These are phyloP conservation scores for Ellobius talpinus DNA, from an alignment of 2,113 vertebrate genomes.

Conservation along the genomic window DNA sequence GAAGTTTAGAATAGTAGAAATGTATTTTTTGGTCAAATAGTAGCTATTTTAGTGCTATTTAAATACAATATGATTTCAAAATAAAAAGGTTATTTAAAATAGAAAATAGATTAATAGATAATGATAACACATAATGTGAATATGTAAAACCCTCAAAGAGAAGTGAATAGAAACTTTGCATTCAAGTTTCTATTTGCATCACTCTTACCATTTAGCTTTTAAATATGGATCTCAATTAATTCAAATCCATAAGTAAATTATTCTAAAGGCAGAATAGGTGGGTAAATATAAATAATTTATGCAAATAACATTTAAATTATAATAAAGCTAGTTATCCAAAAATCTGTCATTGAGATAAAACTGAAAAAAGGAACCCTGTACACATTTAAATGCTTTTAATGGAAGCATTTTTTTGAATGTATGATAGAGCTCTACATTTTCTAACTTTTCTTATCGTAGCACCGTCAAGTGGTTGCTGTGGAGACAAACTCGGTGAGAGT, in stretches of 20 bases:
- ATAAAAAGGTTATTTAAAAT: background rate
- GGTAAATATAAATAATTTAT: background rate
- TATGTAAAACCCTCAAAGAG: background rate
- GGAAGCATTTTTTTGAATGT: background rate
- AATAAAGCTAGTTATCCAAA: background rate
- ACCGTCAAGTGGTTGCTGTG: background rate
- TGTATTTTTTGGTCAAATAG: no score
- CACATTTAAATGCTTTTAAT: background rate
- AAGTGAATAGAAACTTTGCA: background rate
- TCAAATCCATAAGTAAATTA: background rate
- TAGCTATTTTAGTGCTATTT: background rate
- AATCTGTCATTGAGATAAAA: background rate
- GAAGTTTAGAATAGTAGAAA: no score
- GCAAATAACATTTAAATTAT: background rate
- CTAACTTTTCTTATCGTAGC: background rate
- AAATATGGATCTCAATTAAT: background rate
- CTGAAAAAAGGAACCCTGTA: background rate
- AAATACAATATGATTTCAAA: background rate
- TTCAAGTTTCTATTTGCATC: background rate
- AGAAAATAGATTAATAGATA: background rate
- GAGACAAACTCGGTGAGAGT: no score
- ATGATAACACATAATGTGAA: background rate
- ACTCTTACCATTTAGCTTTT: background rate
- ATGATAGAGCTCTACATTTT: background rate
- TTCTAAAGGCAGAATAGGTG: background rate